phyloP scores from a whole-genome alignment of 2,113 vertebrate species.

The Oryzias melastigma region DNA sequence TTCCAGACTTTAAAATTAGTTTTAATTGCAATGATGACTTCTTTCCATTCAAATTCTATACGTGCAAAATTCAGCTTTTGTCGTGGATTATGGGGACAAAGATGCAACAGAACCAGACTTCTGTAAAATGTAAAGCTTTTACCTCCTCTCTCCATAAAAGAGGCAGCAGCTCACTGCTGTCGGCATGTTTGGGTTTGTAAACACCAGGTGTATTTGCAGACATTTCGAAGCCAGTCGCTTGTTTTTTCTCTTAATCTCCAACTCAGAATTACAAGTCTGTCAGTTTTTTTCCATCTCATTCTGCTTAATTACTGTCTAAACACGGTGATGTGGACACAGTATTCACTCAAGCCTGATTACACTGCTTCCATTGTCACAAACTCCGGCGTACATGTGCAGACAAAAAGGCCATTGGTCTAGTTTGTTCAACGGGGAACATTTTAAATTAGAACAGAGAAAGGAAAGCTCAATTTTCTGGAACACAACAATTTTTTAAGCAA shows the following conservation, averaged over 20 bases:
- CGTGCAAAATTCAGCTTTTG: no score
- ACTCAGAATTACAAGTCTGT: slow-evolving; percentile 10
- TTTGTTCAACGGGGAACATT: neutral
- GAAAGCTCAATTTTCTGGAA: neutral
- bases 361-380: slow-evolving; percentile 1
- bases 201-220: slow-evolving; percentile 26
- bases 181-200: slow-evolving; percentile 12
- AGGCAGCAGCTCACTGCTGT: neutral
- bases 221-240: slow-evolving; percentile 14
- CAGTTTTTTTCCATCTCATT: slow-evolving; percentile 18
- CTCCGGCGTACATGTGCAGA: slow-evolving; percentile 1
- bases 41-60: no score
- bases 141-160: neutral
- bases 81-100: no score
- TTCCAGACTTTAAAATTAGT: no score
- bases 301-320: slow-evolving; percentile 28
- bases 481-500: neutral
- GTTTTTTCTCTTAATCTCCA: slow-evolving; percentile 13
- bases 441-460: neutral
- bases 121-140: no score
- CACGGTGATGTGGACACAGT: slow-evolving; percentile 25
- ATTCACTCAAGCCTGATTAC: slow-evolving; percentile 25
- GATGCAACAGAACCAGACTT: no score
- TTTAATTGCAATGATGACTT: no score
- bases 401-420: neutral